Evolutionary conservation across 2,113 vertebrate species (phyloP).

Genomic region (Camelus dromedarius): DNA sequence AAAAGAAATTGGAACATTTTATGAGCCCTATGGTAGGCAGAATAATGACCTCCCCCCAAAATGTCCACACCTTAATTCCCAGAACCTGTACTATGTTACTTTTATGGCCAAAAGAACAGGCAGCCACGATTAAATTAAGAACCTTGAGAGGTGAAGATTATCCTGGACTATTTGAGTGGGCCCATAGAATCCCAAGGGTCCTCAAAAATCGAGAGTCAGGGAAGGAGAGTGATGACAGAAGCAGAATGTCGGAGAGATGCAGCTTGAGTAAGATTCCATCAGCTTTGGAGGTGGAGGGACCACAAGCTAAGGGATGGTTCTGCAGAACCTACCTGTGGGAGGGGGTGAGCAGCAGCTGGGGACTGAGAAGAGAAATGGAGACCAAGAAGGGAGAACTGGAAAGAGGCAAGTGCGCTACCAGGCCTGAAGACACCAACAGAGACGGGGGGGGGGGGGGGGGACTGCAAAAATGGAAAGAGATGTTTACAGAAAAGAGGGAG

Average conservation of each 20-base stretch:
- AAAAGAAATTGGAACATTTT: neutral
- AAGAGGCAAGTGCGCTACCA: neutral
- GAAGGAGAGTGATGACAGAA: neutral
- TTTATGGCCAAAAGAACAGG: neutral
- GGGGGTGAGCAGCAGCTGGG: neutral
- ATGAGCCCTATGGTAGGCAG: neutral
- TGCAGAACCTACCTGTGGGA: neutral
- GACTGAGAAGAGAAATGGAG: neutral
- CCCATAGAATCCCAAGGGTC: neutral
- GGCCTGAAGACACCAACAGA: neutral
- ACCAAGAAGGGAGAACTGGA: neutral
- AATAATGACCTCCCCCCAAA: neutral
- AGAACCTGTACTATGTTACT: neutral
- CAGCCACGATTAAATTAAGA: neutral
- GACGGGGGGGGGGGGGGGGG: neutral
- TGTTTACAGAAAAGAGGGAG: neutral
- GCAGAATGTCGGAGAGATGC: neutral
- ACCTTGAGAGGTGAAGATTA: neutral
- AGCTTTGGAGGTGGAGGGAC: neutral
- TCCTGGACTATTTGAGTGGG: neutral
- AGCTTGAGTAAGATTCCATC: rapidly evolving
- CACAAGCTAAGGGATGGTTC: rapidly evolving
- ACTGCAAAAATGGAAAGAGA: neutral
- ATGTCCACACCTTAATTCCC: neutral
- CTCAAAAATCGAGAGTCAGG: neutral